Evolutionary conservation across 2,797 vertebrate species (phyloP).

Genomic region (Sebastes variabilis): DNA sequence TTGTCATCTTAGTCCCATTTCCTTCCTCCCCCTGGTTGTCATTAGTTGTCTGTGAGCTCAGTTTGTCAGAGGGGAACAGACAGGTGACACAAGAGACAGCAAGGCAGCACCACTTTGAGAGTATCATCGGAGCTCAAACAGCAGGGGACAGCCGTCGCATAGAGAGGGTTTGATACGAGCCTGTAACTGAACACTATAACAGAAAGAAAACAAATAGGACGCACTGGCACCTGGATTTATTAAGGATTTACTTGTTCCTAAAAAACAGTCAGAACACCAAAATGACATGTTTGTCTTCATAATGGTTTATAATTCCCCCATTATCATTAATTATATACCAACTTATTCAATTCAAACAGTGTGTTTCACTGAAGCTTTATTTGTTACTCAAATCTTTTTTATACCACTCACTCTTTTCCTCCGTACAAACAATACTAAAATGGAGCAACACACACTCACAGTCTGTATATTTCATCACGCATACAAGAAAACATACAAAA

Average conservation of each 20-base stretch:
- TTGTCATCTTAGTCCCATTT: neutral
- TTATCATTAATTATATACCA: neutral
- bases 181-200: neutral
- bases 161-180: neutral
- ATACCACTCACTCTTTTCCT: slow-evolving; percentile 2
- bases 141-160: slow-evolving; percentile 21
- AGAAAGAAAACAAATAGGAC: neutral
- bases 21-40: neutral
- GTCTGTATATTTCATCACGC: slow-evolving; percentile 18
- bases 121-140: slow-evolving; percentile 8
- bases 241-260: neutral
- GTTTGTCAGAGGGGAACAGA: slow-evolving; percentile 3
- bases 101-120: slow-evolving; percentile 5
- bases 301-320: neutral
- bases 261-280: neutral
- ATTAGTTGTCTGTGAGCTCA: slow-evolving; percentile 16
- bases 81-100: slow-evolving; percentile 9
- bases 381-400: slow-evolving; percentile 26
- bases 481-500: slow-evolving; percentile 25
- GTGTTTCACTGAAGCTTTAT: slow-evolving; percentile 57
- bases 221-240: neutral
- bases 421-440: slow-evolving; percentile 50
- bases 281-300: neutral
- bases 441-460: slow-evolving; percentile 7
- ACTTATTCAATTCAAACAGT: neutral